Evolutionary conservation across 2,888 invertebrate genomes (phyloP), one percentile per base, ranked within the genome.

Genomic region (Caenorhabditis angaria): DNA sequence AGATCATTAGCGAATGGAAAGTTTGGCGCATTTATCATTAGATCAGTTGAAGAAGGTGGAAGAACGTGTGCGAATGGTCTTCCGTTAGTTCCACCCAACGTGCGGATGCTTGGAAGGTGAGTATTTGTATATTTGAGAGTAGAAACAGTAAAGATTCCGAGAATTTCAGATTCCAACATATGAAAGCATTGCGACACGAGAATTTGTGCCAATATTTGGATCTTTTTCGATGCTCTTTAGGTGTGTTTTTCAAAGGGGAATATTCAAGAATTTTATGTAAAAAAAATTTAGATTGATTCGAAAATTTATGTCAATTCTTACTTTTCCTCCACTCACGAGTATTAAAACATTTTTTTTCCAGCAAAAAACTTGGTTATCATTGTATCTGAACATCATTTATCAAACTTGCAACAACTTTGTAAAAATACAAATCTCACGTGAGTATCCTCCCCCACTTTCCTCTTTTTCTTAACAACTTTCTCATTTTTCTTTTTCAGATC

Each of bases 31-130:
- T 60, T 76, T 53, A 67, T 78, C 12, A 63, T 82, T 20, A 65
- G 67, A 51, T 77, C 78, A 8, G 67, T 62, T n/a, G 80, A 82
- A 47, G 73, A 70, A 47, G 70, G 64, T 22, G 77, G 73, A 10
- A 55, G 57, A 24, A 75, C 74, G 1, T 74, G 77, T 41, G 58
- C 65, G 12, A 97, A 97, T 89, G 97, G 97, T 0, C 89, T 97
- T 57, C 97, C 97, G 0, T 90, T 97, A 24, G 97, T 97, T 0
- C 96, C 97, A 1, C 96, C 97, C 89, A 95, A 96, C 0, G 94
- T 97, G 73, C 93, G 94, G 65, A 95, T 97, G 86, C 65, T 76
- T 20, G 81, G 77, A 54, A 68, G 74, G 72, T 70, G 24, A 24
- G 29, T 27, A 14, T 47, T 51, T 59, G 5, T 59, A 35, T 41